Evolutionary conservation across 2,113 vertebrate genomes (phyloP).

Genomic region (Chaetorhynchus papuensis): DNA sequence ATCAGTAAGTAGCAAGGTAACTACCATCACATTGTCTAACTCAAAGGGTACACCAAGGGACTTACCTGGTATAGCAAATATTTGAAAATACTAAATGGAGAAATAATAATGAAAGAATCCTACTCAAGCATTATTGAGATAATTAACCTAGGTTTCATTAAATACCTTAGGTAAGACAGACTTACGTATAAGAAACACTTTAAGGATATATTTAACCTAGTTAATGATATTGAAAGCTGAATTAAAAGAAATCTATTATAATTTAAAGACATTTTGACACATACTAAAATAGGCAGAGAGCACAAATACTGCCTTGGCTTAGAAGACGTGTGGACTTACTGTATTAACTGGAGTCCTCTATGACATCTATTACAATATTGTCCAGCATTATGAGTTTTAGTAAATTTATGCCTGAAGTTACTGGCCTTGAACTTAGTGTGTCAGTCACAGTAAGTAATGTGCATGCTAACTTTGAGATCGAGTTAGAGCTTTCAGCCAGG

Average conservation of each 20-base stretch:
- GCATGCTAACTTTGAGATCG: not conserved
- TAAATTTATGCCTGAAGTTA: not conserved
- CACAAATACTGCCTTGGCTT: not conserved
- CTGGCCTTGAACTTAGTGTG: not conserved
- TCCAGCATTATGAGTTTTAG: not conserved
- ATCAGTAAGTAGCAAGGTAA: not conserved
- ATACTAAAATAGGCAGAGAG: not conserved
- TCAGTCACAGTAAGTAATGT: not conserved
- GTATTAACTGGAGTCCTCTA: not conserved
- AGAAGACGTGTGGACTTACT: not conserved
- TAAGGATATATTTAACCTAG: not conserved
- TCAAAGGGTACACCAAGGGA: not conserved
- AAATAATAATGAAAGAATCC: not conserved
- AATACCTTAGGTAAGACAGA: not conserved
- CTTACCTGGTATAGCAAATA: not conserved
- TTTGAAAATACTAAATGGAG: not conserved
- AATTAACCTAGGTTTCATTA: not conserved
- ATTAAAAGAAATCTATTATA: not conserved
- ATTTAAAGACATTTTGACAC: not conserved
- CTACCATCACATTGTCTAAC: not conserved
- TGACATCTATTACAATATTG: not conserved
- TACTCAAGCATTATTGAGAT: not conserved
- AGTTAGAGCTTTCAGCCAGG: not conserved
- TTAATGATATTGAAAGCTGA: not conserved
- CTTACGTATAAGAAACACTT: not conserved